A percentile compares a stretch with the other conserved stretches of the same genome.
Evolutionary conservation across 2,888 invertebrate species (phyloP).

Genomic region (Rosalia funebris): DNA sequence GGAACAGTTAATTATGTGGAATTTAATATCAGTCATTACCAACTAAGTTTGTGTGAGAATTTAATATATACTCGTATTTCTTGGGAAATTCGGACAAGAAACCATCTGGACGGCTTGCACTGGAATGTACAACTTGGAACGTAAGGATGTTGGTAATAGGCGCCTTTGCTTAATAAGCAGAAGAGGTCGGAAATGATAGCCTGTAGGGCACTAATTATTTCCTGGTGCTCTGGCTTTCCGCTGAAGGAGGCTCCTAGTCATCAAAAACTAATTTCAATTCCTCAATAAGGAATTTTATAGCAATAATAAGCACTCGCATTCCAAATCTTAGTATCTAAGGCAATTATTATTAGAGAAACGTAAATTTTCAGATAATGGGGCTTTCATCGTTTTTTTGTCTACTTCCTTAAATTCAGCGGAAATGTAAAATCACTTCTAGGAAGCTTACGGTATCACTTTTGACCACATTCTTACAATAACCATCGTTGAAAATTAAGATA

Average conservation of each 20-base stretch:
- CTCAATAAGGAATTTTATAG: conserved; percentile 30
- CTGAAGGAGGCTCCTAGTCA: conserved; percentile 37
- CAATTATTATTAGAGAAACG: background rate
- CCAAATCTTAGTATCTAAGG: background rate
- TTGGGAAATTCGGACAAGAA: conserved; percentile 2
- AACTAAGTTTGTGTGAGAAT: background rate
- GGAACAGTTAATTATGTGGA: background rate
- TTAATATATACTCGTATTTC: conserved; percentile 13
- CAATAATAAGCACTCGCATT: conserved; percentile 1
- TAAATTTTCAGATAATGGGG: background rate
- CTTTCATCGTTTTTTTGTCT: background rate
- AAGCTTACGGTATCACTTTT: too few species aligned
- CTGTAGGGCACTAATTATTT: conserved; percentile 59
- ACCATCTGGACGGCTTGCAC: conserved; percentile 3
- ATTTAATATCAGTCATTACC: conserved; percentile 2
- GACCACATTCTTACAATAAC: too few species aligned
- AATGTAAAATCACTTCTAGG: too few species aligned
- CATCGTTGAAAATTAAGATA: too few species aligned
- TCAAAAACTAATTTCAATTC: conserved; percentile 41
- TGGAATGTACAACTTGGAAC: conserved; percentile 46
- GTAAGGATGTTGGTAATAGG: conserved; percentile 49
- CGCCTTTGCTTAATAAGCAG: conserved; percentile 56
- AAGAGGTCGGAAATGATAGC: conserved; percentile 60
- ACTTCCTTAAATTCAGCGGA: too few species aligned
- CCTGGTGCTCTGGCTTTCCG: conserved; percentile 51